Conservation (phyloP, 2,113 vertebrate genomes). For the Poeciliopsis turrubarensis region DNA sequence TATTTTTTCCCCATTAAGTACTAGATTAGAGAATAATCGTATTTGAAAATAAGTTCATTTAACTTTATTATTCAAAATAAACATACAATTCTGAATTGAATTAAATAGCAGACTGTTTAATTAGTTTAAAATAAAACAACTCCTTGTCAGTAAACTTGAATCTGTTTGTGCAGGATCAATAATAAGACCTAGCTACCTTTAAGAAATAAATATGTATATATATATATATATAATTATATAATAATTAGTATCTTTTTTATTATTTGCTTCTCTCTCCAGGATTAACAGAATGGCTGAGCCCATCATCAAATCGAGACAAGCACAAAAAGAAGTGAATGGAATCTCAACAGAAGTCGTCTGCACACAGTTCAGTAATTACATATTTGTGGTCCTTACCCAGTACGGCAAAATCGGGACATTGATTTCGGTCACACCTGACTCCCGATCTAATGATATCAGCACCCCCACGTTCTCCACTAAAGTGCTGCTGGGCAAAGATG, state of each 20-base stretch:
- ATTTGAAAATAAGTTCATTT: neutral
- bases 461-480: slow-evolving; percentile 84
- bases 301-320: slow-evolving; percentile 84
- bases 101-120: neutral
- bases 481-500: slow-evolving; percentile 94
- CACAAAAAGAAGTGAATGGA: slow-evolving; percentile 82
- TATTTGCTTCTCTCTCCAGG: slow-evolving; percentile 29
- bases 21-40: neutral
- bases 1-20: neutral
- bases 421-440: slow-evolving; percentile 87
- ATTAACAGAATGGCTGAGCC: slow-evolving; percentile 80
- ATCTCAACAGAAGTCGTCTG: slow-evolving; percentile 91
- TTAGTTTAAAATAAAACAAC: neutral
- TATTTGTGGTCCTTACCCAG: slow-evolving; percentile 93
- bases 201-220: neutral
- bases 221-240: neutral
- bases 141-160: neutral
- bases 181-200: neutral
- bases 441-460: slow-evolving; percentile 80
- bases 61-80: neutral
- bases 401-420: slow-evolving; percentile 94
- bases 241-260: neutral
- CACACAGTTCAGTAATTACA: slow-evolving; percentile 90
- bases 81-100: neutral
- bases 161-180: neutral